phyloP scores from a whole-genome alignment of 2,888 invertebrate species.

The Latrodectus hesperus region DNA sequence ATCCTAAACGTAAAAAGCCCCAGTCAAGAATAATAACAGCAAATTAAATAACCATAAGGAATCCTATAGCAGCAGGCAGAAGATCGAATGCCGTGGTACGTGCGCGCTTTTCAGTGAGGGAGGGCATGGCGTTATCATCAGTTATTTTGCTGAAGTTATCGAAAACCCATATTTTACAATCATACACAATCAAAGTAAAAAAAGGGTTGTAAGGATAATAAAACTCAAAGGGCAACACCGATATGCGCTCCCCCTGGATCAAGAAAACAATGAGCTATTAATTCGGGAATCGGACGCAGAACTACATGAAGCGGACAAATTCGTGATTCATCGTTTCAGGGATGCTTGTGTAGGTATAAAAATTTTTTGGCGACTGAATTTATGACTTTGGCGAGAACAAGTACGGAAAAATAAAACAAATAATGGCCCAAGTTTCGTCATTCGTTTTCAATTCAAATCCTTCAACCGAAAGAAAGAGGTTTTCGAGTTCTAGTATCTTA shows the following conservation, averaged over 20 bases:
- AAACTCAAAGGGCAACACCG: neutral
- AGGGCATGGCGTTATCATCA: slow-evolving; percentile 41
- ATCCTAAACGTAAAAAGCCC: slow-evolving; percentile 1
- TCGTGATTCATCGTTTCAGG: neutral
- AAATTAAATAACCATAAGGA: slow-evolving; percentile 67
- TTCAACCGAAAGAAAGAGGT: no score
- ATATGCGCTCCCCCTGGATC: neutral
- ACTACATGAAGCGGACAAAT: neutral
- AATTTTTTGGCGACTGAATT: slow-evolving; percentile 5
- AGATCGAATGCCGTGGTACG: no score
- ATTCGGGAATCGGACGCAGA: slow-evolving; percentile 39
- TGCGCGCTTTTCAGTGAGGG: neutral
- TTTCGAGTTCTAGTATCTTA: no score
- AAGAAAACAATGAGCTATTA: slow-evolving; percentile 54
- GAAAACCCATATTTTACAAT: slow-evolving; percentile 66
- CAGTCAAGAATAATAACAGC: slow-evolving; percentile 19
- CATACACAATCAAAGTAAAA: slow-evolving; percentile 21
- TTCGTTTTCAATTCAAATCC: no score
- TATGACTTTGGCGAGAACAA: neutral
- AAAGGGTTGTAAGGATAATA: slow-evolving; percentile 30
- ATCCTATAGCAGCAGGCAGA: neutral
- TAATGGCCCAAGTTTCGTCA: neutral
- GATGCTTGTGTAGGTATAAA: neutral
- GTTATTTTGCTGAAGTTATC: slow-evolving; percentile 48
- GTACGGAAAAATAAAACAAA: neutral